Evolutionary conservation across 2,797 vertebrate species (phyloP), one percentile per base, ranked within the genome.

Genomic region (Garrulus glandarius): DNA sequence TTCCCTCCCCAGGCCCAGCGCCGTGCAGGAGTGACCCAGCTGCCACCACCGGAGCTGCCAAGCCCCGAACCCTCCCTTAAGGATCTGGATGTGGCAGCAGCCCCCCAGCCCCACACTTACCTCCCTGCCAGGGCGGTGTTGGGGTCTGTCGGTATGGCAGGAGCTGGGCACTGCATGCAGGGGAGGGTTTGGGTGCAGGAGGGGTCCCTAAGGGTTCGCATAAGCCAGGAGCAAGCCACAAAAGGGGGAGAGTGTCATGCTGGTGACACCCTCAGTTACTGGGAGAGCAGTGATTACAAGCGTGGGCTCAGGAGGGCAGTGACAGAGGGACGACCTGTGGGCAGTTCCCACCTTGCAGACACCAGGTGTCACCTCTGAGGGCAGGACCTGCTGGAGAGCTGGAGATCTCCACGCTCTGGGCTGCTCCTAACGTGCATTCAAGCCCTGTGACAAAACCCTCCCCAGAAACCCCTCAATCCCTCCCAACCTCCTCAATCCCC

Each of bases 1-100:
- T 49, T 52, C 79, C 27, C 44, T 24, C 19, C 10, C 3, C 64
- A 98, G 98, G 98, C 98, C 37, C 97, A 97, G 95, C 84, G 10
- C 32, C 97, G 96, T 0, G 85, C 93, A 8, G 97, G 98, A 74
- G 77, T 97, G 93, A 84, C 43, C 9, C 96, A 60, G 41, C 56
- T 21, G 36, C 59, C 30, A 2, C 37, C 3, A 0, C 21, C 15
- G 0, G 80, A 87, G 32, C 69, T 74, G 61, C 29, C 3, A 0
- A 69, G 49, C 19, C 15, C 60, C 0, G 50, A 82, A 3, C 26
- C 64, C 4, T 56, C 53, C 55, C 56, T 69, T 43, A 95, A 76
- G 5, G 81, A 29, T 0, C 10, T 80, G 14, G 83, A 89, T 36
- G 64, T 30, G 32, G 87, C 41, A 11, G 5, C 43, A 8, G 47